These are phyloP conservation scores for Caradrina kadenii DNA, from an alignment of 2,888 invertebrate species.

Conservation along the genomic window DNA sequence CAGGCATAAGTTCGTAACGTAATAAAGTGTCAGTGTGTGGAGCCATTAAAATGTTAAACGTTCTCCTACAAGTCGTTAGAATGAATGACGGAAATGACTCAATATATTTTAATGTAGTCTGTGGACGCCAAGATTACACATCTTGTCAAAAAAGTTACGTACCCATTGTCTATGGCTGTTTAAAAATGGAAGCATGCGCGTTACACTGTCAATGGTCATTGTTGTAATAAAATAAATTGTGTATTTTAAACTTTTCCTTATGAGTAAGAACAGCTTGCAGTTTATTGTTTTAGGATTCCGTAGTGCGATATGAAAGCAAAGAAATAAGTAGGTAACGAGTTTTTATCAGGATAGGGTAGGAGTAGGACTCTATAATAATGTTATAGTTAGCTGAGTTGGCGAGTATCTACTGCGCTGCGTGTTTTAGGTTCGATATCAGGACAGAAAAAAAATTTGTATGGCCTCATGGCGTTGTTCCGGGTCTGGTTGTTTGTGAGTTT, in stretches of 20 bases:
- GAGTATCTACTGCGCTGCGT: no score
- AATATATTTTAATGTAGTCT: slow-evolving; percentile 6
- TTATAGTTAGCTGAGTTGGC: no score
- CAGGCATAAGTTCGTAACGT: no score
- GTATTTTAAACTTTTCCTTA: slow-evolving; percentile 7
- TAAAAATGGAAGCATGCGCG: slow-evolving; percentile 37
- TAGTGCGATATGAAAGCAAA: no score
- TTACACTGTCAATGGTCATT: slow-evolving; percentile 47
- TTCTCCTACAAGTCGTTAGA: slow-evolving; percentile 27
- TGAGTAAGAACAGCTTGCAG: background rate
- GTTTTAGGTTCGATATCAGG: no score
- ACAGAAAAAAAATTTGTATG: no score
- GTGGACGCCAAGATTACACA: slow-evolving; percentile 21
- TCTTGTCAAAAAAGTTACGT: slow-evolving; percentile 39
- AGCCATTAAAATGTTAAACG: slow-evolving; percentile 24
- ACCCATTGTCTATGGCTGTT: slow-evolving; percentile 47
- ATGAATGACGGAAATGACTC: slow-evolving; percentile 50
- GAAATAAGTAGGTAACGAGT: background rate
- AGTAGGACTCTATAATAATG: background rate
- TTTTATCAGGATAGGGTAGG: no score
- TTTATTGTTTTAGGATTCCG: background rate
- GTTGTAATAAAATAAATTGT: slow-evolving; percentile 29
- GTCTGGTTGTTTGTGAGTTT: no score
- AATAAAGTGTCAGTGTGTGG: background rate
- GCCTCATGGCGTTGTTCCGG: no score